Percentiles rank a stretch among this genome's conserved stretches.
Conservation (phyloP, 2,797 vertebrate species). For the Fundulus diaphanus region DNA sequence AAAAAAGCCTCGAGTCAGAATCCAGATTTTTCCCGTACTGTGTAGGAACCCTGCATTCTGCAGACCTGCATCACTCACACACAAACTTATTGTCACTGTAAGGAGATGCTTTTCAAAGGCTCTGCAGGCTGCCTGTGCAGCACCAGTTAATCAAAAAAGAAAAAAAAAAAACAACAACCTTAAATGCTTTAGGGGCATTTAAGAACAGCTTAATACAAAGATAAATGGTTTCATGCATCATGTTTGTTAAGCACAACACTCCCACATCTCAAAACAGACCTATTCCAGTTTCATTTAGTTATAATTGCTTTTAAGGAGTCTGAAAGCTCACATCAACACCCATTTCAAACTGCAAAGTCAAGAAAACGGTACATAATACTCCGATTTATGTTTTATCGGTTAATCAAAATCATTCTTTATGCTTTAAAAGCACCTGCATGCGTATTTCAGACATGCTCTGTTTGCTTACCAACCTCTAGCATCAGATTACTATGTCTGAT, state of each 20-base stretch:
- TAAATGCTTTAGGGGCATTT: conserved; percentile 64
- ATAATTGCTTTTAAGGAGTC: conserved; percentile 12
- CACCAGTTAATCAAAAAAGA: conserved; percentile 15
- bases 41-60: conserved; percentile 2
- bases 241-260: conserved; percentile 58
- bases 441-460: conserved; percentile 55
- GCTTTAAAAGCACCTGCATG: conserved; percentile 55
- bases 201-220: conserved; percentile 29
- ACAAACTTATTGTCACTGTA: background rate
- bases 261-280: conserved; percentile 45
- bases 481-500: conserved; percentile 99
- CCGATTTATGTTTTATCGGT: background rate
- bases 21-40: background rate
- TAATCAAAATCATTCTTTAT: conserved; percentile 8
- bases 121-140: conserved; percentile 37
- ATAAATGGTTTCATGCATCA: conserved; percentile 53
- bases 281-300: conserved; percentile 11
- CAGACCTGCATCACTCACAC: conserved; percentile 9
- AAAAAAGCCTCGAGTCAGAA: too few relatives aligned
- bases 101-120: conserved; percentile 8
- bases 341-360: conserved; percentile 16
- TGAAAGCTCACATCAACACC: conserved; percentile 40
- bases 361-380: background rate
- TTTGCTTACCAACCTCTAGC: conserved; percentile 96
- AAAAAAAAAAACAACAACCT: conserved; percentile 23